Percentiles rank a stretch among this genome's conserved stretches.
These are phyloP conservation scores for human (Homo sapiens) DNA, from an alignment of 2,113 vertebrate species.

Conservation along the genomic window DNA sequence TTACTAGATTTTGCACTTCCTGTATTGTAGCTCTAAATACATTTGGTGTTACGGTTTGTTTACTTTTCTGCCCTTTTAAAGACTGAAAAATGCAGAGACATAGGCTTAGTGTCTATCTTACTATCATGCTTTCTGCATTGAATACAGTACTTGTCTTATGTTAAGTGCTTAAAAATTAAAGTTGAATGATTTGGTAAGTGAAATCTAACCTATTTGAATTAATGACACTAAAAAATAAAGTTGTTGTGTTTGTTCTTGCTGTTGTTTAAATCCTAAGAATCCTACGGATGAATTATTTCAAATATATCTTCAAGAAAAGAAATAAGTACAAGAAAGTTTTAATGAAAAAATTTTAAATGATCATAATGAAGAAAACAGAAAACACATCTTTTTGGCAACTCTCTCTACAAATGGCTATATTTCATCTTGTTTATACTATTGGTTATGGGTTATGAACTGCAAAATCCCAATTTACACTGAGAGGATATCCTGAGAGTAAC, in stretches of 20 bases:
- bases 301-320: background rate
- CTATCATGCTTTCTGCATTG: background rate
- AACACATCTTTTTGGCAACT: background rate
- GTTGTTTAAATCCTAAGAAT: background rate
- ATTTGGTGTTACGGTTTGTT: background rate
- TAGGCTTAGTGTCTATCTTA: accelerated
- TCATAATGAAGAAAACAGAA: background rate
- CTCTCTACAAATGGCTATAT: background rate
- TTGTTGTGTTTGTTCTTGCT: background rate
- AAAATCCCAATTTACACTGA: background rate
- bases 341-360: slow-evolving; percentile 4
- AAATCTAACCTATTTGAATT: background rate
- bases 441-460: background rate
- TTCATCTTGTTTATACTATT: slow-evolving; percentile 34
- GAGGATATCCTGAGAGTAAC: slow-evolving; percentile 65
- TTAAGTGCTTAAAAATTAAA: background rate
- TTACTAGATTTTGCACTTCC: background rate
- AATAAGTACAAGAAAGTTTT: background rate
- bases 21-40: background rate
- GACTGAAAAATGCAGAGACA: background rate
- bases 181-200: background rate
- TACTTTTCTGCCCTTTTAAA: background rate
- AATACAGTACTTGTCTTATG: background rate
- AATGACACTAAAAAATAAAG: background rate
- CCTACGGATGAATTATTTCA: background rate